These are phyloP conservation scores for Polylopha cassiicola DNA, from an alignment of 2,888 invertebrate genomes.

Conservation along the genomic window DNA sequence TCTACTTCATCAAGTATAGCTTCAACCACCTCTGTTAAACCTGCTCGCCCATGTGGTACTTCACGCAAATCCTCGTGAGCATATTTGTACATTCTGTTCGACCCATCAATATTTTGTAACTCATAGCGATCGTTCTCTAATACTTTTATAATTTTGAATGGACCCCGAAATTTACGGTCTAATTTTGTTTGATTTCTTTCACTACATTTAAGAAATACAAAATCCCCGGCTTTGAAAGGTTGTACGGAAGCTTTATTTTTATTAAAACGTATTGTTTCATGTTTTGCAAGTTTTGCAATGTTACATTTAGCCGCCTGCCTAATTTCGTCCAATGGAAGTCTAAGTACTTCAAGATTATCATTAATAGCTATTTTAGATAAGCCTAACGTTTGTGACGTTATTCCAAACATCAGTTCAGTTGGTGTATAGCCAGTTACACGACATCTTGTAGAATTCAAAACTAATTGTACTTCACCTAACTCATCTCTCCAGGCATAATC, in stretches of 20 bases:
- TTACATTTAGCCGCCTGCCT: not conserved
- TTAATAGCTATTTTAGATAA: not conserved
- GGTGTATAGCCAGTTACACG: constrained; percentile 27
- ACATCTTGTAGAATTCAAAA: constrained; percentile 25
- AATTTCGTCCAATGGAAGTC: not conserved
- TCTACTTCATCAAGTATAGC: no score
- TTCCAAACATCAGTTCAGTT: constrained; percentile 29
- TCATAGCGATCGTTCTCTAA: constrained; percentile 4
- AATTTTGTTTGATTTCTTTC: constrained; percentile 13
- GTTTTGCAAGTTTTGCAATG: not conserved
- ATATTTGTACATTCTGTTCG: not conserved
- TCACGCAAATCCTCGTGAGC: constrained; percentile 3
- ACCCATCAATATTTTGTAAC: not conserved
- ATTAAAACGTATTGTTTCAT: constrained; percentile 1
- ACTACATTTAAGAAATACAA: constrained; percentile 8
- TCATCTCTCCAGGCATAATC: constrained; percentile 6
- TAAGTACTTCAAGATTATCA: not conserved
- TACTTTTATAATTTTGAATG: not conserved
- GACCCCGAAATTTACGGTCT: not conserved
- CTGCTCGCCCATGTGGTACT: not conserved
- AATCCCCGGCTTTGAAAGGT: constrained; percentile 1
- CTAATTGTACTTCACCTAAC: constrained; percentile 14
- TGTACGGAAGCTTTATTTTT: not conserved
- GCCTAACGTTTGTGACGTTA: constrained; percentile 21
- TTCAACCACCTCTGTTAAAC: constrained; percentile 3